Conservation (phyloP, 2,888 invertebrate genomes). For the Actias luna region DNA sequence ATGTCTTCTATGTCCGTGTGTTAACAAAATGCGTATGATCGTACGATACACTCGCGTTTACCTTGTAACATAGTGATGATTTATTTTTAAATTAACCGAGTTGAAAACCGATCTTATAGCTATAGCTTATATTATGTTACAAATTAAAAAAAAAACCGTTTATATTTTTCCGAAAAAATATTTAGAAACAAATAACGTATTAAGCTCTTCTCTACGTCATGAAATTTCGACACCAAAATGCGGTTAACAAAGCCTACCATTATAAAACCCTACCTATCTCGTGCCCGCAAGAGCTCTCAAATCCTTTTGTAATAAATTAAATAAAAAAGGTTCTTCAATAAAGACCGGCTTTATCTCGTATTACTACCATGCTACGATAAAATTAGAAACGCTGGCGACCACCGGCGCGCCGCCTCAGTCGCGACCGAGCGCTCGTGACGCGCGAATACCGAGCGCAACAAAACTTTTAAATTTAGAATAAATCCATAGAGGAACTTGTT, state of each 20-base stretch:
- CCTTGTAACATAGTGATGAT: conserved; percentile 43
- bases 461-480: conserved; percentile 36
- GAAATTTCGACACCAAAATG: conserved; percentile 6
- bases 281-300: conserved; percentile 15
- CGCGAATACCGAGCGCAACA: conserved; percentile 40
- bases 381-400: conserved; percentile 68
- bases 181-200: not conserved
- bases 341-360: conserved; percentile 78
- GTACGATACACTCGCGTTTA: conserved; percentile 41
- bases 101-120: not conserved
- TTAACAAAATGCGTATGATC: conserved; percentile 30
- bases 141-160: too few species aligned
- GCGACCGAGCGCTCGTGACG: conserved; percentile 45
- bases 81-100: conserved; percentile 33
- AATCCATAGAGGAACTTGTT: conserved; percentile 34
- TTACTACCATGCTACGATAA: conserved; percentile 70
- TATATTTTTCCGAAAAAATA: too few species aligned
- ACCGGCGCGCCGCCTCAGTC: conserved; percentile 44
- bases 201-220: conserved; percentile 5
- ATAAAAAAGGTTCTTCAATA: conserved; percentile 69
- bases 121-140: not conserved
- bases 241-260: conserved; percentile 19
- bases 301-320: conserved; percentile 40
- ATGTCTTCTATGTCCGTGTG: conserved; percentile 23
- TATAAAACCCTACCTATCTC: conserved; percentile 18